A percentile compares a stretch with the other conserved stretches of the same genome.
Evolutionary conservation across 1,140 invertebrate genomes (phyloP).

Genomic region (Anoplolepis gracilipes): DNA sequence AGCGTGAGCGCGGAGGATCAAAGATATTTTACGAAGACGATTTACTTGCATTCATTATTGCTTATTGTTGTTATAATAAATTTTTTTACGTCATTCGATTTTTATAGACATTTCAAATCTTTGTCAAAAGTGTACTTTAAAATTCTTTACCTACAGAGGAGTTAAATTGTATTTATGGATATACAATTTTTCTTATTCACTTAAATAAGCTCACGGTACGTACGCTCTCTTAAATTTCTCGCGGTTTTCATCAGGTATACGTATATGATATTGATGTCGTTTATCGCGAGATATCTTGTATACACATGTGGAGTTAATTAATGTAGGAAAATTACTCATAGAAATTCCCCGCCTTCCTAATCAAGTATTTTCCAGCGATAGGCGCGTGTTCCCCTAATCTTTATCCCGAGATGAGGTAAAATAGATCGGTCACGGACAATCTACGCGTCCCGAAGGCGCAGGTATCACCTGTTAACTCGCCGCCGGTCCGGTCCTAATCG

Average conservation of each 20-base stretch:
- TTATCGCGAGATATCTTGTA: neutral
- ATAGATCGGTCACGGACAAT: conserved; percentile 55
- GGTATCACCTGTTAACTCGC: conserved; percentile 66
- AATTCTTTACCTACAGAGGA: neutral
- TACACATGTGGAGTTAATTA: conserved; percentile 16
- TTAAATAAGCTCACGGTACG: neutral
- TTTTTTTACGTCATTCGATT: neutral
- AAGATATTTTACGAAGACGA: neutral
- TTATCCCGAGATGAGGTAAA: conserved; percentile 34
- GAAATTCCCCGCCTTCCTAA: neutral
- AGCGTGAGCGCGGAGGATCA: neutral
- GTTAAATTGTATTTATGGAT: neutral
- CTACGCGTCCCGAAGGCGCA: conserved; percentile 20
- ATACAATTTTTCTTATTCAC: neutral
- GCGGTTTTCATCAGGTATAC: neutral
- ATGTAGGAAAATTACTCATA: conserved; percentile 31
- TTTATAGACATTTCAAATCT: neutral
- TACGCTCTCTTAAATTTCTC: neutral
- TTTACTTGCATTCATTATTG: neutral
- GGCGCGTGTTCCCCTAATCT: neutral
- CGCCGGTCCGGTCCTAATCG: conserved; percentile 58
- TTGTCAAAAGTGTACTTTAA: neutral
- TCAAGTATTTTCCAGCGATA: conserved; percentile 30
- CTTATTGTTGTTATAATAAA: neutral
- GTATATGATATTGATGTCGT: neutral